Evolutionary conservation across 2,113 vertebrate species (phyloP), one percentile per base, ranked within the genome.

Genomic region (Misgurnus mizolepis): DNA sequence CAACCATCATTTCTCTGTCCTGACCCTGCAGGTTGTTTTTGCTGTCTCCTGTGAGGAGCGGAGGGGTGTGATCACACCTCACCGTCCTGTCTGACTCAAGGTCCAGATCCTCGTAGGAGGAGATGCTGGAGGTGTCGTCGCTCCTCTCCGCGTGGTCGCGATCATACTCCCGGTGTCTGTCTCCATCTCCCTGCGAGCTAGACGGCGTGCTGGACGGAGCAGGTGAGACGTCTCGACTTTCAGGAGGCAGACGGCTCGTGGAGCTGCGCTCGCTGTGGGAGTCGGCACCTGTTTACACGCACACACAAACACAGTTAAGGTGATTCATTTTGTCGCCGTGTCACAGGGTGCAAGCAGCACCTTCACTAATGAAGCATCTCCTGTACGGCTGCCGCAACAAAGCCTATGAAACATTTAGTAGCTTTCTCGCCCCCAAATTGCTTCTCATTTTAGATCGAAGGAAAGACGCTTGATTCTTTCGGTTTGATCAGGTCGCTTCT

Each of bases 31-130:
- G 47, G n/a, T 41, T 39, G 49, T 65, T 39, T 60, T 89, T 90
- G 58, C 12, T 22, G 4, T n/a, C 18, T 88, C 0, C 0, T 0
- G 0, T 72, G 82, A 66, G 79, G 83, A 3, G 6, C 27, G 0
- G 76, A 73, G 0, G 67, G 79, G 27, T 15, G 83, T 64, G 47
- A 85, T 87, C 41, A 86, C 87, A 0, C 80, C 27, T 39, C 40
- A 22, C 89, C 89, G 7, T 91, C 92, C 2, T 81, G 83, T 0
- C 89, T 84, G 17, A 75, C 78, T 95, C 94, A 75, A 94, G 83
- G 77, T 95, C 94, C 78, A 96, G 91, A 82, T 96, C 95, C 84
- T 96, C 95, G 0, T 95, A 96, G 68, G 95, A 96, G 0, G 94
- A 96, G 70, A 91, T 89, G 0, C 94, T 95, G 84, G 93, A 95